phyloP scores from a whole-genome alignment of 2,113 vertebrate species.

The Copsychus sechellarum region DNA sequence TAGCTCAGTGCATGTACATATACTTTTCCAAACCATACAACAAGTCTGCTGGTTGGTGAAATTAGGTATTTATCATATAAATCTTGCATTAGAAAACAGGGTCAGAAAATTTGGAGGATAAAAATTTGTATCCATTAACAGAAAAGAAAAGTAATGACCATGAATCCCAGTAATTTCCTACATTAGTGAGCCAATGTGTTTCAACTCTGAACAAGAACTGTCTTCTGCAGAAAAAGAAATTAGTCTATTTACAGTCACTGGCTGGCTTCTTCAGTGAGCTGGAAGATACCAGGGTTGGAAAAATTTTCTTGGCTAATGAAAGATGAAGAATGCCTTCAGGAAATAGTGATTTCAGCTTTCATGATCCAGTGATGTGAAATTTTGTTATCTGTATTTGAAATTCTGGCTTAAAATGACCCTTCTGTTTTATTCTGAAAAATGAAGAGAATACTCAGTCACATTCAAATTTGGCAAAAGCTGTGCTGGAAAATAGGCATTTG shows the following conservation, averaged over 20 bases:
- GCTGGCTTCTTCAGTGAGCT: not conserved
- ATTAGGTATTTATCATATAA: not conserved
- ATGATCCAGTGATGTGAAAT: not conserved
- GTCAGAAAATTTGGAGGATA: not conserved
- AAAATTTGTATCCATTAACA: not conserved
- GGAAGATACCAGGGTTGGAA: not conserved
- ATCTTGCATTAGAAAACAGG: not conserved
- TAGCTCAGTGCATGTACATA: not conserved
- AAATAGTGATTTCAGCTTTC: not conserved
- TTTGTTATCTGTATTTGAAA: not conserved
- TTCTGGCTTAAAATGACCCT: not conserved
- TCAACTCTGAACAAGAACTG: not conserved
- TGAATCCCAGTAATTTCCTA: not conserved
- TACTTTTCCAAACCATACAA: not conserved
- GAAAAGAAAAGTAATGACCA: not conserved
- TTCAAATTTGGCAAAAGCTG: not conserved
- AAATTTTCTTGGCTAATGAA: not conserved
- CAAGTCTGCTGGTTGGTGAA: not conserved
- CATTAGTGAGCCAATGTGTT: not conserved
- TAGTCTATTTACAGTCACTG: not conserved
- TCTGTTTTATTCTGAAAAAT: not conserved
- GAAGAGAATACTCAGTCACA: not conserved
- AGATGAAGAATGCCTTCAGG: constrained; percentile 1
- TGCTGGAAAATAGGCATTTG: not conserved
- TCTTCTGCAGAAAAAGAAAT: not conserved